phyloP scores from a whole-genome alignment of 2,113 vertebrate genomes.

The Hymenochirus boettgeri region DNA sequence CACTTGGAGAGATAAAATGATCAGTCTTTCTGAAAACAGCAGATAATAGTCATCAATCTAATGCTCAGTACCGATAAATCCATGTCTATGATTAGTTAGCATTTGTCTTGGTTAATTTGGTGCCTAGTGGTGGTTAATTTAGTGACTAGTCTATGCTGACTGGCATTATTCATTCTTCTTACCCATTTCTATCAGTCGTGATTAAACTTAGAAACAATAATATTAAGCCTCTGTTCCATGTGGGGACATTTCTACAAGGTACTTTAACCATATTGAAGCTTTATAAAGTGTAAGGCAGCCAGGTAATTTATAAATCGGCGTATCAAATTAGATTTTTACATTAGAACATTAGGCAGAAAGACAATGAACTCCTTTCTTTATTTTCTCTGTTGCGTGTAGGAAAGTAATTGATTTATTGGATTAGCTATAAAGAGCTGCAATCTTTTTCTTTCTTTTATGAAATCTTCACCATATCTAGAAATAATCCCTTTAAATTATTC shows the following conservation, averaged over 20 bases:
- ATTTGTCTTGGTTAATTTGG: too few species aligned
- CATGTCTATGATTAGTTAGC: too few species aligned
- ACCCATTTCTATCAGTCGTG: too few species aligned
- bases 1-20: too few species aligned
- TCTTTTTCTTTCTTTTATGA: slow-evolving; percentile 21
- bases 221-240: too few species aligned
- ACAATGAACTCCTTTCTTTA: slow-evolving; percentile 11
- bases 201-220: too few species aligned
- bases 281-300: neutral
- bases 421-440: slow-evolving; percentile 33
- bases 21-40: too few species aligned
- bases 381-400: slow-evolving; percentile 20
- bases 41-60: too few species aligned
- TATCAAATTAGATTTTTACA: slow-evolving; percentile 15
- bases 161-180: too few species aligned
- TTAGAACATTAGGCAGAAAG: neutral
- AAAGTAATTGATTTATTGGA: slow-evolving; percentile 38
- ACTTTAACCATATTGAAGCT: neutral
- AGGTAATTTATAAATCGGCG: slow-evolving; percentile 13
- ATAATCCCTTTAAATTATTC: slow-evolving; percentile 36
- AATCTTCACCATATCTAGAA: slow-evolving; percentile 34
- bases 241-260: neutral
- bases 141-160: too few species aligned
- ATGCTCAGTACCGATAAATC: too few species aligned
- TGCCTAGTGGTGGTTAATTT: too few species aligned